These are phyloP conservation scores for Danio tinwini DNA, from an alignment of 2,797 vertebrate species.

Conservation along the genomic window DNA sequence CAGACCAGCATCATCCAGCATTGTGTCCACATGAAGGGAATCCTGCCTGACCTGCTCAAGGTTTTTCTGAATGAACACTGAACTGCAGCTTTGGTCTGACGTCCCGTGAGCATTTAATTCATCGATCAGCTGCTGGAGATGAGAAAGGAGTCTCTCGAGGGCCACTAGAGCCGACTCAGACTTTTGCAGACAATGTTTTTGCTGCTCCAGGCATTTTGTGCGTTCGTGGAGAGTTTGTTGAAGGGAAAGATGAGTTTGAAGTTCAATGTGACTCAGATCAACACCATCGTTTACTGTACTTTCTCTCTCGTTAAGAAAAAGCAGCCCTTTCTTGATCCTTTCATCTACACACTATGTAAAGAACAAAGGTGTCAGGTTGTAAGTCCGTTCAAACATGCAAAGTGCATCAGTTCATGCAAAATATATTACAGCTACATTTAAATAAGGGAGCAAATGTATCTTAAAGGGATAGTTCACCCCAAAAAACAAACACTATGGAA, in stretches of 20 bases:
- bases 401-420: neutral
- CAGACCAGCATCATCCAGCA: constrained; percentile 73
- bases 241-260: constrained; percentile 65
- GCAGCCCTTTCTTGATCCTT: constrained; percentile 72
- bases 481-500: neutral
- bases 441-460: neutral
- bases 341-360: constrained; percentile 66
- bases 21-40: constrained; percentile 75
- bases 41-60: constrained; percentile 70
- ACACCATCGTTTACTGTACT: constrained; percentile 49
- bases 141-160: constrained; percentile 79
- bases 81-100: neutral
- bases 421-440: neutral
- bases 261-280: constrained; percentile 60
- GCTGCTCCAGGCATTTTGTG: constrained; percentile 73
- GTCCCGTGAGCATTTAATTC: constrained; percentile 55
- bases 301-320: constrained; percentile 69
- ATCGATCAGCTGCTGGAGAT: constrained; percentile 67
- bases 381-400: constrained; percentile 1
- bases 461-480: neutral
- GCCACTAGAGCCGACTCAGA: constrained; percentile 69
- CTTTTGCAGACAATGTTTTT: constrained; percentile 70
- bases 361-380: neutral
- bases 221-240: constrained; percentile 68
- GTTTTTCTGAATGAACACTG: constrained; percentile 59